These are phyloP conservation scores for Lathamus discolor DNA, from an alignment of 2,113 vertebrate species.

Conservation along the genomic window DNA sequence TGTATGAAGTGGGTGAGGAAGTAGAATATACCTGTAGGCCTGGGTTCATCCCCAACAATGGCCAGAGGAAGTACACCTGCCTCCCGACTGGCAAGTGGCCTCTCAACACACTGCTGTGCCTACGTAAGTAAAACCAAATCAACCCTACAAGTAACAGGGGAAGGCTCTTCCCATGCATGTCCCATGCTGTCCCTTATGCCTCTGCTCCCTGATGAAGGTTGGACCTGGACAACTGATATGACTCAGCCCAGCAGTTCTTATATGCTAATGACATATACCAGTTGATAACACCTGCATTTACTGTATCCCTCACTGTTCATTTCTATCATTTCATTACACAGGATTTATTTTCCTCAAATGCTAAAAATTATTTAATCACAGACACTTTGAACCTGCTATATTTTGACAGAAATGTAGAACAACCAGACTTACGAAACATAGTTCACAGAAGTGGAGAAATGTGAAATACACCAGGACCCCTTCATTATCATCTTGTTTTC, in stretches of 20 bases:
- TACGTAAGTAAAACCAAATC: constrained; percentile 75
- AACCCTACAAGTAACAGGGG: background rate
- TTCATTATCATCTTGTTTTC: background rate
- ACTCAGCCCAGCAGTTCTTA: background rate
- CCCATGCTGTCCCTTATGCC: background rate
- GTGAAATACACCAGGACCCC: background rate
- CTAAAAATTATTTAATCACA: background rate
- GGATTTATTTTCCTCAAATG: background rate
- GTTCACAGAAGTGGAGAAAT: background rate
- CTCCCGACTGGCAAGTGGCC: constrained; percentile 76
- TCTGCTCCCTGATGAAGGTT: background rate
- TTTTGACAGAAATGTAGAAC: background rate
- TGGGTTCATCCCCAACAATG: constrained; percentile 69
- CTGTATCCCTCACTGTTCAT: background rate
- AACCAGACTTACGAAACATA: background rate
- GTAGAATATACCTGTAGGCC: constrained; percentile 73
- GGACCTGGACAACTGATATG: background rate
- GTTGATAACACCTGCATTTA: background rate
- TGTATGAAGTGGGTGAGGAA: constrained; percentile 73
- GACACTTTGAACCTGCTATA: background rate
- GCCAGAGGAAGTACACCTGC: constrained; percentile 77
- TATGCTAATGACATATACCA: fast-evolving
- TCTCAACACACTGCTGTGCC: constrained; percentile 73
- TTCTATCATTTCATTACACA: background rate
- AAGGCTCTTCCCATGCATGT: background rate